phyloP scores from a whole-genome alignment of 2,888 invertebrate genomes.

The Drosophila sordidapex region DNA sequence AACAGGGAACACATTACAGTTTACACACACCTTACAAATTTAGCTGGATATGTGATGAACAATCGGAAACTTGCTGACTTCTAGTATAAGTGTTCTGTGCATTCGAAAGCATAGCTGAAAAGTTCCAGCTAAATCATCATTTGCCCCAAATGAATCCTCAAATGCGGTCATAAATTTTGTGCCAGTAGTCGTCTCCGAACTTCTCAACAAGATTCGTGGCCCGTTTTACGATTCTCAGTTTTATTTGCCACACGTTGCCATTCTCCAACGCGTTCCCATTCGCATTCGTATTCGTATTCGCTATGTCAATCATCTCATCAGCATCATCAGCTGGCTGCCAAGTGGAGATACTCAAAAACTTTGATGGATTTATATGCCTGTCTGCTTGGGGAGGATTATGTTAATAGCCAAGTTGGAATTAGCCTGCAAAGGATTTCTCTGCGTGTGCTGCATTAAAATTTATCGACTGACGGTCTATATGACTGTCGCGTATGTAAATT shows the following conservation, averaged over 20 bases:
- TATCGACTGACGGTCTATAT: slow-evolving; percentile 62
- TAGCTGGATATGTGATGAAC: slow-evolving; percentile 19
- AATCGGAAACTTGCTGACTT: slow-evolving; percentile 30
- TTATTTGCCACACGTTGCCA: slow-evolving; percentile 66
- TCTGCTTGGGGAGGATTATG: slow-evolving; percentile 50
- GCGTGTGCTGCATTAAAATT: slow-evolving; percentile 67
- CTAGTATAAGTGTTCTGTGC: slow-evolving; percentile 21
- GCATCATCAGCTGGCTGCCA: slow-evolving; percentile 32
- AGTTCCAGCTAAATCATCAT: slow-evolving; percentile 44
- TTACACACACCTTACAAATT: slow-evolving; percentile 34
- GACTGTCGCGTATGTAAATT: slow-evolving; percentile 60
- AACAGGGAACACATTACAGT: slow-evolving; percentile 15
- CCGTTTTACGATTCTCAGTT: slow-evolving; percentile 59
- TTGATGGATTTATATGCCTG: slow-evolving; percentile 59
- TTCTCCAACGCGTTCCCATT: slow-evolving; percentile 23
- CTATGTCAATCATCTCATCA: slow-evolving; percentile 39
- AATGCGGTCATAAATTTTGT: slow-evolving; percentile 58
- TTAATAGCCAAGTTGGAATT: slow-evolving; percentile 61
- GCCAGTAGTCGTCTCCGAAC: slow-evolving; percentile 41
- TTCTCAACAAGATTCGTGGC: slow-evolving; percentile 57
- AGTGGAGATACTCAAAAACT: slow-evolving; percentile 55
- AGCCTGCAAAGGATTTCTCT: slow-evolving; percentile 55
- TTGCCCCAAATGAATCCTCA: slow-evolving; percentile 44
- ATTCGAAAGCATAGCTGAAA: slow-evolving; percentile 10
- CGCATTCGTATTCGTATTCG: slow-evolving; percentile 5